Evolutionary conservation across 2,113 vertebrate genomes (phyloP).

Genomic region (mouse (Mus musculus)): GRCm39 chr10:75673001-75673500

Average conservation of each 20-base stretch:
- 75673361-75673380: not conserved
- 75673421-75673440: not conserved
- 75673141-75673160: not conserved
- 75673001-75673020: not conserved
- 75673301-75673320: conserved; percentile 5
- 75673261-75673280: not conserved
- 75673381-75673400: not conserved
- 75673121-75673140: not conserved
- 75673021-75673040: not conserved
- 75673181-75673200: too few relatives aligned
- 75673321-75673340: not conserved
- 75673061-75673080: not conserved
- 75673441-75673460: not conserved
- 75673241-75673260: not conserved
- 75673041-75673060: not conserved
- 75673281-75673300: too few relatives aligned
- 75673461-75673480: too few relatives aligned
- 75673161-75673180: not conserved
- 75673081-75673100: not conserved
- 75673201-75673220: not conserved
- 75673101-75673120: not conserved
- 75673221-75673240: not conserved
- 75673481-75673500: not conserved
- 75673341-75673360: accelerated
- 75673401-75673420: not conserved